Conservation (phyloP, 2,113 vertebrate species). For the Furnarius figulus region DNA sequence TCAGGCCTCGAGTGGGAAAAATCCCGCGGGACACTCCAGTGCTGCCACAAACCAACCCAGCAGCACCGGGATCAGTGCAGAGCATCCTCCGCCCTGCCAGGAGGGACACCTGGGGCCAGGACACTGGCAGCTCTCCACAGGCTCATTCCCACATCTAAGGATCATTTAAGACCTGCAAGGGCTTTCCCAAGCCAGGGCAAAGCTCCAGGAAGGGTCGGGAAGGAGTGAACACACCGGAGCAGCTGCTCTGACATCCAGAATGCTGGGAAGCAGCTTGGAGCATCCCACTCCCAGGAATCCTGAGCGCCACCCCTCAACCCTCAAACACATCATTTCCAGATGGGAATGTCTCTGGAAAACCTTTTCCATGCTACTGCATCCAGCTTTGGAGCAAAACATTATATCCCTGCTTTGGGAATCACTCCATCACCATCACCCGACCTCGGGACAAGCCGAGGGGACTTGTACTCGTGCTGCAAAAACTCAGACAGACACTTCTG, state of each 20-base stretch:
- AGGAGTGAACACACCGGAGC: accelerated
- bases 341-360: not conserved
- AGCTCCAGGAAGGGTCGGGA: not conserved
- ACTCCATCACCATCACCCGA: not conserved
- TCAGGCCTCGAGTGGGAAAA: not conserved
- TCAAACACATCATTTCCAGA: not conserved
- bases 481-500: constrained; percentile 66
- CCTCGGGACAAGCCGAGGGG: not conserved
- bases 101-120: accelerated
- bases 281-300: not conserved
- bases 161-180: not conserved
- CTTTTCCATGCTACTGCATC: not conserved
- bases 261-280: not conserved
- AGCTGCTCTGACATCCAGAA: accelerated
- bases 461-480: not conserved
- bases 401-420: not conserved
- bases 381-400: not conserved
- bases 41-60: not conserved
- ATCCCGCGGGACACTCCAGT: accelerated
- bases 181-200: accelerated
- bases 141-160: not conserved
- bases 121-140: not conserved
- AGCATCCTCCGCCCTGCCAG: not conserved
- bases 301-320: accelerated
- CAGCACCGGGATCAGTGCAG: accelerated